Evolutionary conservation across 2,797 vertebrate species (phyloP), one percentile per base, ranked within the genome.

Genomic region (Aphelocoma californica): DNA sequence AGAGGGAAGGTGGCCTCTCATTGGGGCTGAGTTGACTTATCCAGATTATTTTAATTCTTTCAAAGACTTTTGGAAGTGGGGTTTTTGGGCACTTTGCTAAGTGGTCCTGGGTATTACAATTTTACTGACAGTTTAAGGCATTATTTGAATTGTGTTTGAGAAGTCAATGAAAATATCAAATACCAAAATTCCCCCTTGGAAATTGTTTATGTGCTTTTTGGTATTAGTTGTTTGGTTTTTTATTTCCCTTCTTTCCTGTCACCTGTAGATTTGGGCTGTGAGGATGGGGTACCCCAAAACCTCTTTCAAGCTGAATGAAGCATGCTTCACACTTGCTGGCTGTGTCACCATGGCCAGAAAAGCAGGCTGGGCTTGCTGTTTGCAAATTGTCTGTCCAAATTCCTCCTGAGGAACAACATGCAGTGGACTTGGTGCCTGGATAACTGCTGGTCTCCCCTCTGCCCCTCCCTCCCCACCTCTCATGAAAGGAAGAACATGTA

Each of bases 311-410:
- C 7, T 9, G 2, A 13, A 19, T 0, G 3, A 58, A 34, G 17
- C 21, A 6, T 26, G 3, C 34, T 38, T 84, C 1, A 2, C 12
- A 1, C 36, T 50, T 50, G n/a, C 31, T 4, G 19, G 7, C 36
- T 0, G 0, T 10, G 14, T 50, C 6, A 1, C 15, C 0, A 0
- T n/a, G 54, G 25, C 31, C 8, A 2, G 36, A 66, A 61, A 79
- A 84, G 20, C 18, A 65, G 60, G 6, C 24, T 80, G 31, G 53
- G 48, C 29, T 47, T 61, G 40, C 80, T 81, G 80, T 8, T 62
- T 93, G 18, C 25, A 77, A 36, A 40, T 28, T 9, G 6, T 28
- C 26, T 2, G 0, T 60, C 44, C 57, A 17, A 5, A 31, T 54
- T 79, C 57, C 64, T 77, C 18, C 31, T 8, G 34, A 82, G 72